Base-by-base conservation (phyloP, 2,113 vertebrate species). In the Paramormyrops kingsleyae region DNA sequence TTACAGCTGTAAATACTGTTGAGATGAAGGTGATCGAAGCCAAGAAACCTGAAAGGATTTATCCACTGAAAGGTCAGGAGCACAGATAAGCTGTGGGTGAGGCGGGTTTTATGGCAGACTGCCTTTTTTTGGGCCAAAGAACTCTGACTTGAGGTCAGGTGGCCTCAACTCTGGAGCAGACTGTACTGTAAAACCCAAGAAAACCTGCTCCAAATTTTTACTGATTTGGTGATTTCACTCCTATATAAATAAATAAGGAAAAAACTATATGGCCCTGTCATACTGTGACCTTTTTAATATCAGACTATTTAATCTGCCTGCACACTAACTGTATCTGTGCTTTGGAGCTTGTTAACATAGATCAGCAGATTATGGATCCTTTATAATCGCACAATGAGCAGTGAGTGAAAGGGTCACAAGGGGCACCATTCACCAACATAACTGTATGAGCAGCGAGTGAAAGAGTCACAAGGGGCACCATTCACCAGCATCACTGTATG, bases 61-160 rank as follows among this genome's bases (percentile, higher is more conserved):
- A 53, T 56, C 50, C 70, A 89, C 88, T 39, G 50, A 89, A 83
- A 89, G 88, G 88, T 83, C 88, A 56, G 50, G 15, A 19, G 49
- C 53, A 35, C n/a, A 83, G 88, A 89, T 89, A 89, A 89, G 74
- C 70, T 42, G 52, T 50, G 21, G 74, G 49, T 27, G 4, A 24
- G 10, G 74, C 31, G 77, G 88, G 31, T 4, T 89, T 83, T 44
- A 83, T 35, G 24, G 24, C 49, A 31, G 47, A 89, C 27, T 83
- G 44, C 70, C 88, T 44, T 12, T 24, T 24, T 49, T 15, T 80
- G 70, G 13, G n/a, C 70, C n/a, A 89, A 56, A 15, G 19, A 44
- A 17, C 10, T 52, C 88, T 53, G 49, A 9, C 42, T 21, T 19
- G 70, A 80, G 15, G 88, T 49, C 17, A 83, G 31, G 56, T 31